Evolutionary conservation across 2,888 invertebrate species (phyloP).

Genomic region (Carterocephalus palaemon): DNA sequence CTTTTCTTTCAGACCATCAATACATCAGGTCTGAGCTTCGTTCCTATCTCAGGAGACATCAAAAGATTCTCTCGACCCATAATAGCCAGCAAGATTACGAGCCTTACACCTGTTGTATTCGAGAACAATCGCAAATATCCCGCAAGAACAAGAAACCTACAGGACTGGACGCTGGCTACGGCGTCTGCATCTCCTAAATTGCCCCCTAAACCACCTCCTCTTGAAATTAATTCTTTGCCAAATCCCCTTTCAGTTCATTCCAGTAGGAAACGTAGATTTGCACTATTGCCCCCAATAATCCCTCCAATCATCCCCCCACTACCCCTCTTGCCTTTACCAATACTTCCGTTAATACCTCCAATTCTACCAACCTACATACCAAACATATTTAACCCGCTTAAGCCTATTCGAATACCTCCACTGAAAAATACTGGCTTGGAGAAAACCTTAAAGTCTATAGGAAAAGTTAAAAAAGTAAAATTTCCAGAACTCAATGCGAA

Average conservation of each 20-base stretch:
- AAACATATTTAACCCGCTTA: slow-evolving; percentile 34
- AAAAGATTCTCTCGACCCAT: slow-evolving; percentile 43
- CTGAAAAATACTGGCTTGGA: slow-evolving; percentile 38
- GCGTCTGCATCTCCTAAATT: slow-evolving; percentile 29
- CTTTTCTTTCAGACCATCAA: slow-evolving; percentile 45
- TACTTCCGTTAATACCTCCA: slow-evolving; percentile 29
- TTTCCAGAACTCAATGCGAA: slow-evolving; percentile 29
- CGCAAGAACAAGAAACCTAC: too few relatives aligned
- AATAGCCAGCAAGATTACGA: slow-evolving; percentile 42
- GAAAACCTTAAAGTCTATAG: slow-evolving; percentile 37
- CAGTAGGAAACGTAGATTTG: slow-evolving; percentile 12
- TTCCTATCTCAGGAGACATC: slow-evolving; percentile 47
- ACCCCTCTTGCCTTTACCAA: slow-evolving; percentile 29
- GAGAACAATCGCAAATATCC: slow-evolving; percentile 40
- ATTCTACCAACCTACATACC: slow-evolving; percentile 29
- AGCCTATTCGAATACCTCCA: slow-evolving; percentile 41
- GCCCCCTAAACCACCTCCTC: slow-evolving; percentile 29
- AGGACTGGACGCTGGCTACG: too few relatives aligned
- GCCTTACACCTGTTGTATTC: slow-evolving; percentile 47
- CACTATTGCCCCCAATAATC: slow-evolving; percentile 31
- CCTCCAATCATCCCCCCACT: slow-evolving; percentile 32
- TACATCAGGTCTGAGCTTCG: slow-evolving; percentile 39
- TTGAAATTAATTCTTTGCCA: slow-evolving; percentile 17
- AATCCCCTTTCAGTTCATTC: slow-evolving; percentile 32
- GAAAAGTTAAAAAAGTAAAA: slow-evolving; percentile 37